A percentile compares a stretch with the other conserved stretches of the same genome.
Conservation (phyloP, 2,888 invertebrate species). For the Lithodes maja region DNA sequence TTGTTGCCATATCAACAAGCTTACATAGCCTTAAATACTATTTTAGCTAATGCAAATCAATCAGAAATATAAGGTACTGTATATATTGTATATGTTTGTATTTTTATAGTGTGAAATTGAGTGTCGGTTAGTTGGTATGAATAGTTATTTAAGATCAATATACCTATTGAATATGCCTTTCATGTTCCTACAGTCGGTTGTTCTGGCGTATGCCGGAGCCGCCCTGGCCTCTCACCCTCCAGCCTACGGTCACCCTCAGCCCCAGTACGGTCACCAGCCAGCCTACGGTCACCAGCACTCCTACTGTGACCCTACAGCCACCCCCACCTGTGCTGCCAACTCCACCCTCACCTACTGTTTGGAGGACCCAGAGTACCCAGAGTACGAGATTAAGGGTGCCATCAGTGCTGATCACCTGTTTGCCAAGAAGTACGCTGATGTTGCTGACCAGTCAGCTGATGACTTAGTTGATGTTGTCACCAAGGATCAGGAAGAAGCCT, state of each 20-base stretch:
- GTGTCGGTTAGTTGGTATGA: no score
- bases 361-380: constrained; percentile 72
- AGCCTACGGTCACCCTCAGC: constrained; percentile 45
- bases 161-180: no score
- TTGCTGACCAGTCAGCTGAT: constrained; percentile 72
- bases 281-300: constrained; percentile 54
- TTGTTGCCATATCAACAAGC: no score
- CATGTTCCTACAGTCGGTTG: constrained; percentile 38
- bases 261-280: constrained; percentile 36
- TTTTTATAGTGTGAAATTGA: no score
- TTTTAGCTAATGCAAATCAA: no score
- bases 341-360: constrained; percentile 71
- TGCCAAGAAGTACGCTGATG: constrained; percentile 72
- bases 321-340: constrained; percentile 71
- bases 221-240: constrained; percentile 26
- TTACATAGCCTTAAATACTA: no score
- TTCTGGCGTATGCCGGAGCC: constrained; percentile 48
- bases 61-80: no score
- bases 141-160: no score
- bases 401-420: constrained; percentile 71
- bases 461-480: constrained; percentile 72
- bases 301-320: constrained; percentile 72
- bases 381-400: constrained; percentile 71
- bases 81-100: no score
- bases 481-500: constrained; percentile 70